Percentiles rank a stretch among this genome's conserved stretches.
Evolutionary conservation across 2,113 vertebrate species (phyloP).

Genomic region (Reinhardtius hippoglossoides): DNA sequence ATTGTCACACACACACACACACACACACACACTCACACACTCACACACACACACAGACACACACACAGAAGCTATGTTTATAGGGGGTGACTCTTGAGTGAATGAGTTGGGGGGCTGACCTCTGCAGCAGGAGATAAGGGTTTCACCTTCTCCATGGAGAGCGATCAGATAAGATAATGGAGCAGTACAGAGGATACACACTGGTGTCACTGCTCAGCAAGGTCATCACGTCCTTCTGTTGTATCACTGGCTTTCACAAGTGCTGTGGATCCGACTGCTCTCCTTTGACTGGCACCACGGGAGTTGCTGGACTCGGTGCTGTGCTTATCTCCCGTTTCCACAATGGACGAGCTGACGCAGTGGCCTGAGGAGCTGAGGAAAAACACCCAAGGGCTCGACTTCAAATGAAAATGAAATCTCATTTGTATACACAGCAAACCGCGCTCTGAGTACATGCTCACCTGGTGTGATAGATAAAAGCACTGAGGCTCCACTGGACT

Average conservation of each 20-base stretch:
- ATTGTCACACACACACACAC: neutral
- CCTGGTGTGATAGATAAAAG: neutral
- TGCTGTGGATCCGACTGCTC: constrained; percentile 35
- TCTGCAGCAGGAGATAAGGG: constrained; percentile 38
- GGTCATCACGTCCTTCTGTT: constrained; percentile 53
- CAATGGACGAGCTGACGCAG: constrained; percentile 19
- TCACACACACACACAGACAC: neutral
- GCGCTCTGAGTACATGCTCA: constrained; percentile 5
- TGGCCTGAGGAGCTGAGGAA: constrained; percentile 17
- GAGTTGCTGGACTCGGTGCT: constrained; percentile 26
- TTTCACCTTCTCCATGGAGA: constrained; percentile 28
- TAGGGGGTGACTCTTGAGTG: neutral
- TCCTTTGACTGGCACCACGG: constrained; percentile 50
- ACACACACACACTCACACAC: neutral
- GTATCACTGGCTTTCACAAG: constrained; percentile 17
- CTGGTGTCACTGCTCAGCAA: constrained; percentile 38
- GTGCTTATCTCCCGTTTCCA: constrained; percentile 46
- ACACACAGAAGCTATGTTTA: neutral
- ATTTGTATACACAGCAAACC: neutral
- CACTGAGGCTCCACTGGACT: neutral
- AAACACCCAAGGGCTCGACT: constrained; percentile 27
- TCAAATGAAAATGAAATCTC: constrained; percentile 3
- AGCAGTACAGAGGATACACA: constrained; percentile 57
- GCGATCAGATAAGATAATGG: constrained; percentile 46
- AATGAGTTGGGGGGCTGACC: constrained; percentile 2